Conservation (phyloP, 2,888 invertebrate species). For the Volucella inflata region DNA sequence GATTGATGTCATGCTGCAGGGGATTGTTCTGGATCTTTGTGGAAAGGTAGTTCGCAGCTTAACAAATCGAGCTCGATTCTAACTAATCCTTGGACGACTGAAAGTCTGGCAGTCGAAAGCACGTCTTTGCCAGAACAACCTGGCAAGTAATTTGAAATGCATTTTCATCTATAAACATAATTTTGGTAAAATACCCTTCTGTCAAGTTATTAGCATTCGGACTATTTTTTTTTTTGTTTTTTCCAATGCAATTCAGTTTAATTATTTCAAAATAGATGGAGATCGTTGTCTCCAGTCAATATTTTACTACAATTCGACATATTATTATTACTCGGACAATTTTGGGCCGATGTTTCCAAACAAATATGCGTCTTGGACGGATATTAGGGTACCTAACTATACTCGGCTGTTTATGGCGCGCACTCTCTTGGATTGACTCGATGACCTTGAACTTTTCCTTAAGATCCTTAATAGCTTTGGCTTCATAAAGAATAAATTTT, state of each 20-base stretch:
- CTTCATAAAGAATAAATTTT: slow-evolving; percentile 7
- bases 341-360: slow-evolving; percentile 11
- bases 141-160: neutral
- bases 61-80: no score
- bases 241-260: no score
- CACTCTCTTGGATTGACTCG: neutral
- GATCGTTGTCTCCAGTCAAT: no score
- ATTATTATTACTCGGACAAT: slow-evolving; percentile 9
- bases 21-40: no score
- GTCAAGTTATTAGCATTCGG: neutral
- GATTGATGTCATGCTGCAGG: no score
- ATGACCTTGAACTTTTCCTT: neutral
- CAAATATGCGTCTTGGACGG: no score
- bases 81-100: no score
- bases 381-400: slow-evolving; percentile 1
- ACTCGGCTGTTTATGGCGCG: neutral
- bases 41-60: no score
- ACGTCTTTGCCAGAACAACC: neutral
- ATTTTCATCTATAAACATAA: neutral
- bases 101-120: no score
- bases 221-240: no score
- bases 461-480: neutral
- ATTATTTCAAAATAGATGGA: no score
- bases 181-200: neutral
- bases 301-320: no score